Evolutionary conservation across 2,113 vertebrate species (phyloP), one percentile per base, ranked within the genome.

Genomic region (Catharus fuscescens): DNA sequence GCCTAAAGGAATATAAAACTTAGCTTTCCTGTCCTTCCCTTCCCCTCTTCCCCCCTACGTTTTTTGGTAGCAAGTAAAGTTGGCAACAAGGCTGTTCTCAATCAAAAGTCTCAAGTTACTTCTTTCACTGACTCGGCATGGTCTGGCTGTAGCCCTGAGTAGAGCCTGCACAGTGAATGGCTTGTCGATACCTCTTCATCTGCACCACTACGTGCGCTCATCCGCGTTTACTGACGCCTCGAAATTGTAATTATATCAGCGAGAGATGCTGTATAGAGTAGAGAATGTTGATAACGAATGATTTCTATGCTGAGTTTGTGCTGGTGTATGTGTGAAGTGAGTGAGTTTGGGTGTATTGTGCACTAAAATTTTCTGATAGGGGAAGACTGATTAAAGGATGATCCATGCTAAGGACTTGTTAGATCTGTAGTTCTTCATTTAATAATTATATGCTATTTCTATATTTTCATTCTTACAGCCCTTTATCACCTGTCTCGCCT

Each of bases 341-440:
- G 98, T 99, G 99, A 99, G 99, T 99, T 95, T 96, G 98, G 96
- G 97, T 98, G 98, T 99, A 96, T 97, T 67, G 98, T 98, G 98
- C 96, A 97, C 96, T 98, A 98, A 98, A 97, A 96, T 98, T 98
- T 98, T 98, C 98, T 98, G 98, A 98, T 98, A 98, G 98, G 97
- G 98, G 98, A 97, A 95, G 97, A 98, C 88, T 98, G 98, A 98
- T 96, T 96, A 94, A 97, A 98, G 98, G 96, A 90, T 96, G 97
- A 98, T 98, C 97, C 97, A 94, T 98, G 97, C 98, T 97, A 97
- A 98, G 98, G 98, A 98, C 98, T 98, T 98, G 96, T 98, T 99
- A 99, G 99, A 98, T 98, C 98, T 98, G 97, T 98, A 98, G 96
- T 98, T 98, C 98, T 98, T 87, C 98, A 98, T 98, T 98, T 98